Evolutionary conservation across 2,888 invertebrate species (phyloP).

Genomic region (Syritta pipiens): DNA sequence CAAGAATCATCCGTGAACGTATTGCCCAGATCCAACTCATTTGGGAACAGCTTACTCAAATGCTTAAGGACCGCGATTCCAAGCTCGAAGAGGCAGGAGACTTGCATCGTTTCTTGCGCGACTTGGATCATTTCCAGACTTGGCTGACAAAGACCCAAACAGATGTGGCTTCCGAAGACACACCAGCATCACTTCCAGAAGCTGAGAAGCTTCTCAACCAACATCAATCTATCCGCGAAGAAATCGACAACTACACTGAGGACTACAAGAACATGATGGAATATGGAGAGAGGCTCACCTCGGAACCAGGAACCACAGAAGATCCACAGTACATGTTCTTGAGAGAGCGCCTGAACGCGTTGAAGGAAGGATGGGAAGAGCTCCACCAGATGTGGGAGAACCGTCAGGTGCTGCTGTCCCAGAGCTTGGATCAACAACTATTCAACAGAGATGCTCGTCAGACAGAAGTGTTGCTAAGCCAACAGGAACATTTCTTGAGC

Average conservation of each 20-base stretch:
- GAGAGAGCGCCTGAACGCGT: slow-evolving; percentile 96
- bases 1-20: slow-evolving; percentile 92
- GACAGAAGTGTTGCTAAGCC: slow-evolving; percentile 97
- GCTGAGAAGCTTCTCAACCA: slow-evolving; percentile 98
- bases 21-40: slow-evolving; percentile 93
- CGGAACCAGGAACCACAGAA: slow-evolving; percentile 91
- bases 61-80: slow-evolving; percentile 98
- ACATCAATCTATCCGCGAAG: slow-evolving; percentile 98
- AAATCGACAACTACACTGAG: slow-evolving; percentile 99
- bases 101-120: slow-evolving; percentile 97
- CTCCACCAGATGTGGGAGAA: slow-evolving; percentile 99
- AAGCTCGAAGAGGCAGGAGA: slow-evolving; percentile 99
- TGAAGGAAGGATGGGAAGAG: slow-evolving; percentile 99
- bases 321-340: slow-evolving; percentile 99
- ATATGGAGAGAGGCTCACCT: slow-evolving; percentile 96
- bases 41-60: slow-evolving; percentile 98
- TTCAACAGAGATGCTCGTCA: slow-evolving; percentile 98
- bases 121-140: slow-evolving; percentile 99
- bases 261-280: slow-evolving; percentile 99
- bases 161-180: slow-evolving; percentile 98
- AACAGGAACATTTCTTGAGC: slow-evolving; percentile 98
- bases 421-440: slow-evolving; percentile 96
- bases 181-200: slow-evolving; percentile 94
- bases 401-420: slow-evolving; percentile 94
- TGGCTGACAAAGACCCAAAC: slow-evolving; percentile 99